Evolutionary conservation across 2,797 vertebrate genomes (phyloP), one percentile per base, ranked within the genome.

Genomic region (Enteromius treurensis): DNA sequence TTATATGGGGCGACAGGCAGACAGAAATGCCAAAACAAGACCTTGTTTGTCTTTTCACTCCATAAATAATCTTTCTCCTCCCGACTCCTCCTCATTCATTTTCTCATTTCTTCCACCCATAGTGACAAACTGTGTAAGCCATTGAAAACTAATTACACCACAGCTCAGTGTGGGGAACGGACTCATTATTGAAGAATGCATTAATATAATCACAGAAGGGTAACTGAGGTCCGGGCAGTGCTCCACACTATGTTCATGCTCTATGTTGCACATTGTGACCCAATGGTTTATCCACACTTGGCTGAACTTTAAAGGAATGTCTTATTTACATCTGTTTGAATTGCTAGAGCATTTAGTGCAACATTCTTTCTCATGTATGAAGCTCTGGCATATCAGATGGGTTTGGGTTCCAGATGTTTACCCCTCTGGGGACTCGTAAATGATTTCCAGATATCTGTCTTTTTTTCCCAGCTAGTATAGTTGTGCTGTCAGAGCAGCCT

Each of bases 321-420:
- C 21, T 70, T 76, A 15, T n/a, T 77, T 79, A 71, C 40, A 64
- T 78, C 58, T 42, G 67, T 49, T 17, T 10, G 10, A 62, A 49
- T 58, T n/a, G 29, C 37, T 13, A 29, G 17, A 60, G 60, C 47
- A 32, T 78, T 78, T 49, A 47, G 23, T 29, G 62, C 8, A 1
- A 51, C 60, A 40, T 82, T 73, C 26, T n/a, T 81, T 82, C 73
- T 58, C 49, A 47, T 76, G 73, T 45, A 68, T 76, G 80, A 21
- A 17, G 45, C 42, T 23, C 11, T 23, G 32, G 1, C 14, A 1
- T 74, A 74, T 49, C 58, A 51, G 32, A 64, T 32, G 15, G 58
- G 6, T 81, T 51, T 62, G 5, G 47, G 75, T 34, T 14, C 70
- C 80, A 82, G 70, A 81, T 75, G 80, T 75, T 82, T 75, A 40